Evolutionary conservation across 2,113 vertebrate genomes (phyloP).

Genomic region (Stegastes partitus): DNA sequence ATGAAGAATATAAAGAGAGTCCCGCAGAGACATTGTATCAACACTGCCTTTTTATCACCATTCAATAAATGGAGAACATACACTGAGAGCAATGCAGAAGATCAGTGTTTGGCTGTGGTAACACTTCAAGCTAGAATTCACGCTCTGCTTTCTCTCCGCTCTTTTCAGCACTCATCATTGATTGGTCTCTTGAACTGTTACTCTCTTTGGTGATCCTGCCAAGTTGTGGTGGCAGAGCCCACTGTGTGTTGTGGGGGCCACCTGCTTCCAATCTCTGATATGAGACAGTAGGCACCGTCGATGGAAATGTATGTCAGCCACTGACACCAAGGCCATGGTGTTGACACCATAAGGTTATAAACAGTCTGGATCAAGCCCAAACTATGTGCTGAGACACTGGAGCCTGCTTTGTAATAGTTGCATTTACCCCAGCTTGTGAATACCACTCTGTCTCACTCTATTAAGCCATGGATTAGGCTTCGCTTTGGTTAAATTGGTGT

Average conservation of each 20-base stretch:
- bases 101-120: constrained; percentile 33
- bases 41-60: constrained; percentile 5
- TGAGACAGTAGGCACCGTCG: constrained; percentile 56
- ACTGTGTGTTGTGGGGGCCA: constrained; percentile 48
- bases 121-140: constrained; percentile 18
- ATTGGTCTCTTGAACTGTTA: constrained; percentile 40
- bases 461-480: constrained; percentile 45
- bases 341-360: constrained; percentile 61
- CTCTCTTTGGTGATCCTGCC: constrained; percentile 57
- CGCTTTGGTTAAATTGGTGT: constrained; percentile 55
- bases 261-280: constrained; percentile 69
- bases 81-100: constrained; percentile 20
- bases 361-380: constrained; percentile 54
- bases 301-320: constrained; percentile 54
- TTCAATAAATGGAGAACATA: constrained; percentile 11
- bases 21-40: not conserved
- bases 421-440: constrained; percentile 50
- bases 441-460: constrained; percentile 59
- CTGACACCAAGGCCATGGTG: constrained; percentile 49
- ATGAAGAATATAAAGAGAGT: not conserved
- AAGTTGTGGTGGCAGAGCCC: constrained; percentile 48
- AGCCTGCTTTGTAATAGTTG: constrained; percentile 34
- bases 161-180: constrained; percentile 66
- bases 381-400: constrained; percentile 45
- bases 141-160: not conserved